A percentile compares a stretch with the other conserved stretches of the same genome.
These are phyloP conservation scores for Xestia rhomboidea DNA, from an alignment of 2,888 invertebrate species.

Conservation along the genomic window DNA sequence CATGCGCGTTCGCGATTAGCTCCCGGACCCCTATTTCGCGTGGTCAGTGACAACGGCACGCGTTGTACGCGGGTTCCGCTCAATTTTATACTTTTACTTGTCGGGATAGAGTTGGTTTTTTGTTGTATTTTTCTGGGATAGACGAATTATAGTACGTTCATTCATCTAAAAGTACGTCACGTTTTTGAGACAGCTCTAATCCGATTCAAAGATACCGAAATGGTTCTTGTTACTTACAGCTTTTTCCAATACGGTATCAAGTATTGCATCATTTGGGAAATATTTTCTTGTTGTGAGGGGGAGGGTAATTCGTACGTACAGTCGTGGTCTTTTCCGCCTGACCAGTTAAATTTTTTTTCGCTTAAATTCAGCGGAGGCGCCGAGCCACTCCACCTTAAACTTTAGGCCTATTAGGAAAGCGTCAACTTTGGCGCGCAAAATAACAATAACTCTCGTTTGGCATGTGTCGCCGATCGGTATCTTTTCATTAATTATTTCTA, in stretches of 20 bases:
- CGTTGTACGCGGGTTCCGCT: constrained; percentile 51
- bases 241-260: neutral
- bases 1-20: constrained; percentile 73
- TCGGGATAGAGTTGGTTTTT: constrained; percentile 37
- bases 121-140: constrained; percentile 2
- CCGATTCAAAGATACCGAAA: constrained; percentile 2
- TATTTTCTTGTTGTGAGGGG: neutral
- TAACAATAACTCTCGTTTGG: too few relatives aligned
- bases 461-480: too few relatives aligned
- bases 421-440: too few relatives aligned
- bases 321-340: too few relatives aligned
- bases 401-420: too few relatives aligned
- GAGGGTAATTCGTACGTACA: neutral
- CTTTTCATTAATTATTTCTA: too few relatives aligned
- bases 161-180: constrained; percentile 49
- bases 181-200: constrained; percentile 7
- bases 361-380: too few relatives aligned
- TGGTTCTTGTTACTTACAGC: neutral
- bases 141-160: constrained; percentile 54
- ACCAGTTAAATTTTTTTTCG: too few relatives aligned
- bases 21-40: constrained; percentile 76
- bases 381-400: too few relatives aligned
- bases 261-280: constrained; percentile 10
- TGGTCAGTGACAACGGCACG: constrained; percentile 52
- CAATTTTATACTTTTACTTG: constrained; percentile 40